phyloP scores from a whole-genome alignment of 2,888 invertebrate species.

The Cryptus armator region DNA sequence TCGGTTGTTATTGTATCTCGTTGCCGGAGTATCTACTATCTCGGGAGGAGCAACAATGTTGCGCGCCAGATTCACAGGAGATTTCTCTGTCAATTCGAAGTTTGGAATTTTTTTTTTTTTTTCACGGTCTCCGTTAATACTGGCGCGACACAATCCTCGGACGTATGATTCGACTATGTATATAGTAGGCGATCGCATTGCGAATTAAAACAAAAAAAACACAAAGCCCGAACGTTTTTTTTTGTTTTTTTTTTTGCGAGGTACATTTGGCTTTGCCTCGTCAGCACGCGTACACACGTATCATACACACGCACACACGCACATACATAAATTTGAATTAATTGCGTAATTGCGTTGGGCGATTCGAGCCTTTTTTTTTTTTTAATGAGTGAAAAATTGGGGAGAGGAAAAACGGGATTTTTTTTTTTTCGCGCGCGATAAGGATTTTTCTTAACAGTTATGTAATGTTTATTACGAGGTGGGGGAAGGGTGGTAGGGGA shows the following conservation, averaged over 20 bases:
- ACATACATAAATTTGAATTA: conserved; percentile 6
- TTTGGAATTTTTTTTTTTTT: not conserved
- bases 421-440: conserved; percentile 10
- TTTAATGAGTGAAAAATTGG: conserved; percentile 9
- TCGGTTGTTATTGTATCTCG: conserved; percentile 30
- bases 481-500: not conserved
- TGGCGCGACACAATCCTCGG: conserved; percentile 24
- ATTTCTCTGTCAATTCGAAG: too few species aligned
- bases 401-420: not conserved
- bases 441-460: not conserved
- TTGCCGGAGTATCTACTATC: conserved; percentile 30
- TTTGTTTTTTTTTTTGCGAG: conserved; percentile 35
- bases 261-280: conserved; percentile 55
- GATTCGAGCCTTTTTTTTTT: conserved; percentile 15
- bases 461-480: not conserved
- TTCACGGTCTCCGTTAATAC: conserved; percentile 2
- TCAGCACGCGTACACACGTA: conserved; percentile 28
- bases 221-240: conserved; percentile 44
- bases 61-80: not conserved
- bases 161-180: conserved; percentile 48
- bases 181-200: conserved; percentile 41
- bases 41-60: conserved; percentile 19
- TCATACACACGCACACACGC: conserved; percentile 11
- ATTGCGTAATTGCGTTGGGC: conserved; percentile 26
- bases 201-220: conserved; percentile 40